phyloP scores from a whole-genome alignment of 2,888 invertebrate species.

The Sinelater perroti region DNA sequence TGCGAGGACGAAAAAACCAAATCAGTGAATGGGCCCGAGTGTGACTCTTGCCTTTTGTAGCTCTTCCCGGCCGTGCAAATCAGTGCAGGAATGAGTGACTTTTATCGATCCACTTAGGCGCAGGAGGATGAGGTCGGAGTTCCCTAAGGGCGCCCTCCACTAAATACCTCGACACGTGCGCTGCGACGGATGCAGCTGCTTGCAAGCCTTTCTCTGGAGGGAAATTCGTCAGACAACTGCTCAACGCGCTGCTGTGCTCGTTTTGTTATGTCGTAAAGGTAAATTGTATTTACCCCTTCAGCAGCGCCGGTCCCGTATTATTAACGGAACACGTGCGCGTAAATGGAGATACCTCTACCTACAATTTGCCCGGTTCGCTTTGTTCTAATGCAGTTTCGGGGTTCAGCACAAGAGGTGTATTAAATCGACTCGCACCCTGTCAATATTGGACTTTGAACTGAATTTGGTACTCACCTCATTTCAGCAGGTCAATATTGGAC shows the following conservation, averaged over 20 bases:
- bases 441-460: too few relatives aligned
- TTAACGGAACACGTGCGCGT: conserved; percentile 26
- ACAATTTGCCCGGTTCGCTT: conserved; percentile 6
- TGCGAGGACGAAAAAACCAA: too few relatives aligned
- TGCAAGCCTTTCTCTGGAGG: conserved; percentile 39
- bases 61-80: too few relatives aligned
- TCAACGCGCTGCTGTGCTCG: conserved; percentile 19
- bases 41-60: too few relatives aligned
- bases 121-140: conserved; percentile 21
- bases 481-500: too few relatives aligned
- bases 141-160: conserved; percentile 25
- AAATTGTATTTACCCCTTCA: conserved; percentile 19
- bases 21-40: too few relatives aligned
- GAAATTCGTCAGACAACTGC: conserved; percentile 35
- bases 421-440: too few relatives aligned
- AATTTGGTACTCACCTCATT: too few relatives aligned
- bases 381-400: conserved; percentile 8
- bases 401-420: too few relatives aligned
- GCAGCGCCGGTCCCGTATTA: conserved; percentile 9
- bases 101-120: conserved; percentile 11
- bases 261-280: conserved; percentile 30
- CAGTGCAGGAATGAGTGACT: conserved; percentile 26
- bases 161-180: conserved; percentile 42
- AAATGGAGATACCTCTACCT: too few relatives aligned
- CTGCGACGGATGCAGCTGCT: conserved; percentile 44